Base-by-base conservation (phyloP, 2,797 vertebrate genomes). In the Miichthys miiuy region DNA sequence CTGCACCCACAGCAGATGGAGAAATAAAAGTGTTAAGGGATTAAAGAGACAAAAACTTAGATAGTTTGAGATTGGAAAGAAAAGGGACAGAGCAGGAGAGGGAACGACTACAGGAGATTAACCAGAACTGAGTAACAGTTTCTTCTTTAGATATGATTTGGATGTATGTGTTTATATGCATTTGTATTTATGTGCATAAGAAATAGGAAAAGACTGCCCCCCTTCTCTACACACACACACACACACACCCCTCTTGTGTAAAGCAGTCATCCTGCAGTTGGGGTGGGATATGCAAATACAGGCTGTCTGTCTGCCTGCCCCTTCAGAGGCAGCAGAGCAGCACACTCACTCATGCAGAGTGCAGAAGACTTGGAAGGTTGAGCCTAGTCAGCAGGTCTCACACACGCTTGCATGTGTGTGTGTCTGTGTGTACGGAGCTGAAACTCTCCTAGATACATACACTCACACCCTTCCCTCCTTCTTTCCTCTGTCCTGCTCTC, bases 271-370 rank as follows among this genome's bases (percentile, higher is more conserved):
- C 58, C 73, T 80, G 73, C 72, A 88, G 80, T 86, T 90, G 91
- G 94, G 93, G 94, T 93, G 93, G 93, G 92, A 90, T 92, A 95
- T 96, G 94, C 91, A 94, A 96, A 96, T 95, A 12, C 41, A 30
- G 68, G 60, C 80, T 65, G 85, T 79, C 75, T 81, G 80, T 91
- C 87, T 87, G 93, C 91, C 93, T 82, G 93, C 94, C 94, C 93
- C 92, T 92, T 93, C 88, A 79, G 89, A 89, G 89, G 86, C 90
- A 88, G 87, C 75, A 75, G 85, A 87, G 85, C 86, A 83, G 81
- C 86, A 83, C 77, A 58, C 83, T 82, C 89, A 78, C 85, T 85
- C 85, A 75, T 72, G 75, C 88, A 85, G 81, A 79, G 83, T 68
- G 85, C 85, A 80, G 86, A 87, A 83, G 82, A 84, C 85, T 87